These are phyloP conservation scores for Halyomorpha halys DNA, from an alignment of 1,140 invertebrate species.

Conservation along the genomic window DNA sequence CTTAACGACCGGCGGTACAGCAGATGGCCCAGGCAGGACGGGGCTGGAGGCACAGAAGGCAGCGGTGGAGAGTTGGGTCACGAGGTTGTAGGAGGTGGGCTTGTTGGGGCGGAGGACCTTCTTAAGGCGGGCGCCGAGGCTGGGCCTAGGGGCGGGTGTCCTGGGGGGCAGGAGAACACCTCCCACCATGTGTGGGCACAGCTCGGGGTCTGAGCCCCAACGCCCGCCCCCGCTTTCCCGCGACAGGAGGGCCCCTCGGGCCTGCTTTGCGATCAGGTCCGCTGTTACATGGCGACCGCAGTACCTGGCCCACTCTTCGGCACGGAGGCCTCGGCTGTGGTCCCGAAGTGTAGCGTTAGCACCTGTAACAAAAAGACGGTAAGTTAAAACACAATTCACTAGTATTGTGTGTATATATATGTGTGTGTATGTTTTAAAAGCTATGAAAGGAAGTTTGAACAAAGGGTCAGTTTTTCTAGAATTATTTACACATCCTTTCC, in stretches of 20 bases:
- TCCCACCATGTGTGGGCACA: slow-evolving; percentile 27
- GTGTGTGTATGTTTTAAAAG: no score
- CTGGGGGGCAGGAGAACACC: slow-evolving; percentile 15
- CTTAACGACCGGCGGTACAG: slow-evolving; percentile 43
- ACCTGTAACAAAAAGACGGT: slow-evolving; percentile 40
- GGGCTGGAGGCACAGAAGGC: slow-evolving; percentile 51
- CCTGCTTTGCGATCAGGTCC: slow-evolving; percentile 60
- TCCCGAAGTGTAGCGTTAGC: slow-evolving; percentile 63
- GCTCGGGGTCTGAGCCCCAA: slow-evolving; percentile 45
- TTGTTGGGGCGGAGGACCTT: slow-evolving; percentile 31
- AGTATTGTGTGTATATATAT: no score
- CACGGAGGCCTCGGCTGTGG: slow-evolving; percentile 53
- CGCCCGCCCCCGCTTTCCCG: slow-evolving; percentile 44
- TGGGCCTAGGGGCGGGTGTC: not conserved
- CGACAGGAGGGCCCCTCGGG: slow-evolving; percentile 46
- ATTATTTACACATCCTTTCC: no score
- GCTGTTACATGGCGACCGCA: slow-evolving; percentile 64
- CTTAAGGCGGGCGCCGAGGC: slow-evolving; percentile 19
- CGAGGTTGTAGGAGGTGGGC: slow-evolving; percentile 38
- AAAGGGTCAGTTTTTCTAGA: no score
- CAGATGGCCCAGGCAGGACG: slow-evolving; percentile 41
- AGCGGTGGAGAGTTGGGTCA: slow-evolving; percentile 49
- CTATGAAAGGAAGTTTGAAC: no score
- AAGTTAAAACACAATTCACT: no score
- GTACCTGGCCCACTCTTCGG: slow-evolving; percentile 68